phyloP scores from a whole-genome alignment of 2,113 vertebrate genomes.

The Aramus guarauna region DNA sequence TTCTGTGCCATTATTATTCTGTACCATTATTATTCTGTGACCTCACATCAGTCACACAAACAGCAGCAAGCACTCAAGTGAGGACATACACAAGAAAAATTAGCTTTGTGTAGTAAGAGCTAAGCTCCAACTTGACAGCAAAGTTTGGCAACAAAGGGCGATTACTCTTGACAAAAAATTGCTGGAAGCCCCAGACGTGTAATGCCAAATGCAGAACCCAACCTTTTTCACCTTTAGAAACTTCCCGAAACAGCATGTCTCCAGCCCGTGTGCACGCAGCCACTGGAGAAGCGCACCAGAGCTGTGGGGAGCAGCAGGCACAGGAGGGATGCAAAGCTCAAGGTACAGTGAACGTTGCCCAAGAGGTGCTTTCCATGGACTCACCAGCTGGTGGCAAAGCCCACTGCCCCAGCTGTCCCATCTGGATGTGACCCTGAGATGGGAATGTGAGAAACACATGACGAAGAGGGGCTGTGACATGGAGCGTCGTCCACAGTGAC shows the following conservation, averaged over 20 bases:
- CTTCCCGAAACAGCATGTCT: not conserved
- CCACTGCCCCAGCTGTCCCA: not conserved
- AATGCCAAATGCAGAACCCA: not conserved
- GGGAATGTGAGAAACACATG: not conserved
- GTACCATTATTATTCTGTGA: not conserved
- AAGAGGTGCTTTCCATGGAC: not conserved
- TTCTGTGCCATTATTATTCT: not conserved
- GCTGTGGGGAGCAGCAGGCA: not conserved
- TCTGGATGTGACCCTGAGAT: not conserved
- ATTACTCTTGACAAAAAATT: not conserved
- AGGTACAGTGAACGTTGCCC: not conserved
- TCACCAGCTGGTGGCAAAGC: not conserved
- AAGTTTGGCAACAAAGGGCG: not conserved
- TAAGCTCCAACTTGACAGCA: not conserved
- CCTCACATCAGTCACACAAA: not conserved
- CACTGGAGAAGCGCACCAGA: accelerated
- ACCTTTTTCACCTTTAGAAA: not conserved
- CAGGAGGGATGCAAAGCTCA: not conserved
- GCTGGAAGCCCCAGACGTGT: not conserved
- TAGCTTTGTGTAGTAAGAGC: not conserved
- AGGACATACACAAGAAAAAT: not conserved
- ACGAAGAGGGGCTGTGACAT: not conserved
- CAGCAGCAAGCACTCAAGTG: not conserved
- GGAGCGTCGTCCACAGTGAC: not conserved
- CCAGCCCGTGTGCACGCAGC: not conserved